Evolutionary conservation across 2,888 invertebrate species (phyloP), one percentile per base, ranked within the genome.

Genomic region (Acleris holmiana): DNA sequence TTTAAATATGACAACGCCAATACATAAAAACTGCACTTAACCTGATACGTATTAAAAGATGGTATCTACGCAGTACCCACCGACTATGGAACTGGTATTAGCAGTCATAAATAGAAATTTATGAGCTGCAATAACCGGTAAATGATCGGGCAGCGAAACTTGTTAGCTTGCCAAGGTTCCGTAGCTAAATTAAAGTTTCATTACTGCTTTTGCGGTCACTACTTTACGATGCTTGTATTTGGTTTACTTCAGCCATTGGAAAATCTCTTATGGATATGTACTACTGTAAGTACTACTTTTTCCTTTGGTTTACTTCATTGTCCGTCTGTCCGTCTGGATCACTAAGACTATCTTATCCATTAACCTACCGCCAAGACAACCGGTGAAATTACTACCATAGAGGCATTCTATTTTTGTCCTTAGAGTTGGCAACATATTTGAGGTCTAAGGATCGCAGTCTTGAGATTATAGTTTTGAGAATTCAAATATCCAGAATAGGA

Each of bases 61-160:
- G 35, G 57, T 63, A 63, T 63, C 63, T 63, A 48, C 18, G 44
- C 55, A 55, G 21, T 49, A 35, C 35, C 35, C 46, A 53, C 19
- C n/a, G 47, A 53, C 58, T 57, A 19, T 7, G 21, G 17, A 18
- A 51, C 56, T 40, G 3, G 58, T 48, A 63, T 63, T 63, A 63
- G 58, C 53, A 58, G 63, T 63, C 63, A 47, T 63, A 58, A 63
- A 63, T 58, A 63, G n/a, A 53, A 58, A 63, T 63, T 63, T 63
- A 63, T 44, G 58, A 47, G 23, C 53, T 19, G 57, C 58, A 57
- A 63, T 63, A 63, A 63, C 63, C 57, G 19, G 58, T 63, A 58
- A 63, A 63, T 57, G 58, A 58, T 40, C 50, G 56, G 46, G 21
- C 35, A 18, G 25, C 23, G 58, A 58, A 47, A 51, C 58, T 63